Evolutionary conservation across 1,140 invertebrate genomes (phyloP).

Genomic region (Drosophila ananassae): DNA sequence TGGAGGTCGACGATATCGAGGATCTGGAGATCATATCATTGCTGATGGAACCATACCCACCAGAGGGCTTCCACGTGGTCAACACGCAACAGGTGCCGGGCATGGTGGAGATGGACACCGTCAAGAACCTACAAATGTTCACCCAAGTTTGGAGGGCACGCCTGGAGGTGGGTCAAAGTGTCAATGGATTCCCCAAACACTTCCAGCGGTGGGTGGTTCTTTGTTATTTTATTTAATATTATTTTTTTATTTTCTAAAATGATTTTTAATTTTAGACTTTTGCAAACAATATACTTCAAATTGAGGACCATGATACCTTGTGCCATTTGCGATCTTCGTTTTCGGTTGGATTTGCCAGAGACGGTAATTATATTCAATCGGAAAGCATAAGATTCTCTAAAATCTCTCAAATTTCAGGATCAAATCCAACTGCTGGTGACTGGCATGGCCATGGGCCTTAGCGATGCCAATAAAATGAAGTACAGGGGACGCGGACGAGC

Average conservation of each 20-base stretch:
- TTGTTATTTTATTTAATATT: background rate
- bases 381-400: too few relatives aligned
- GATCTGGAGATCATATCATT: conserved; percentile 92
- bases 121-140: conserved; percentile 94
- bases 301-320: conserved; percentile 93
- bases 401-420: conserved; percentile 85
- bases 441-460: conserved; percentile 90
- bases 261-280: conserved; percentile 63
- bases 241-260: background rate
- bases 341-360: conserved; percentile 92
- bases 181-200: conserved; percentile 87
- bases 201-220: conserved; percentile 79
- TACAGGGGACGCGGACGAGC: conserved; percentile 83
- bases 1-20: conserved; percentile 95
- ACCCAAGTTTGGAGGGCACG: conserved; percentile 92
- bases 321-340: conserved; percentile 91
- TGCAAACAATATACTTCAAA: conserved; percentile 93
- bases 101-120: conserved; percentile 87
- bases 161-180: conserved; percentile 86
- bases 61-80: conserved; percentile 92
- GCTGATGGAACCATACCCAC: conserved; percentile 91
- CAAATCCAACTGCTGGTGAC: conserved; percentile 93
- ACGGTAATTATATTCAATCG: conserved; percentile 79
- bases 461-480: conserved; percentile 85
- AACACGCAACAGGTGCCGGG: conserved; percentile 93